Base-by-base conservation (phyloP, 30 jellyfish, hydroid and myxozoan genomes). In the Chironex yamaguchii region DNA sequence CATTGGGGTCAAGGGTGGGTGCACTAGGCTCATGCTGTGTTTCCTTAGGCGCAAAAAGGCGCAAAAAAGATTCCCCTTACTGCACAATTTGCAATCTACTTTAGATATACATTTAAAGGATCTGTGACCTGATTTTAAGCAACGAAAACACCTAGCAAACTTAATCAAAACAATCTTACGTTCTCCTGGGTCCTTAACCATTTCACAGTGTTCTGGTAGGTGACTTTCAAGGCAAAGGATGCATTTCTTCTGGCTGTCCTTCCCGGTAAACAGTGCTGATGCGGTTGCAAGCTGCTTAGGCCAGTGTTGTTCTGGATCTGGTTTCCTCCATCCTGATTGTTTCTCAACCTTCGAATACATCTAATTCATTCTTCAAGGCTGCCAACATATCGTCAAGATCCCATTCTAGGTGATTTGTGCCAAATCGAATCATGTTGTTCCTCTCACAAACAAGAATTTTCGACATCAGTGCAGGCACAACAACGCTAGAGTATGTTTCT, bases 351-450 rank as follows among this genome's bases (percentile, higher is more conserved):
- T 79, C 90, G 11, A 26, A 33, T 22, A 32, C 34, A 2, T 54
- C 79, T 21, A 76, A 3, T 34, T 76, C 89, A 29, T 52, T 50
- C 22, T 17, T 2, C 4, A 76, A n/a, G 2, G 77, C 58, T 32
- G 2, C 83, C 62, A 76, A 22, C 84, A 76, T 22, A 1, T 76
- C 79, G 66, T 50, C 89, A 0, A 76, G 6, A 24, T 31, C 63
- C 90, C 90, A 79, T 9, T 54, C 90, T 54, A 75, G 13, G 62
- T 79, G 82, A 33, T 79, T 36, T 1, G 22, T 28, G 3, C 81
- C 81, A 65, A 64, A 67, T 66, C 91, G 24, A 3, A 67, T 63
- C 83, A 81, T 81, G 76, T 81, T 64, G 76, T n/a, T 63, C 9
- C 79, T 34, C 70, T 53, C 49, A 11, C 51, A n/a, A 1, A 1